Base-by-base conservation (phyloP, 2,888 invertebrate species). In the Schizaphis graminum region DNA sequence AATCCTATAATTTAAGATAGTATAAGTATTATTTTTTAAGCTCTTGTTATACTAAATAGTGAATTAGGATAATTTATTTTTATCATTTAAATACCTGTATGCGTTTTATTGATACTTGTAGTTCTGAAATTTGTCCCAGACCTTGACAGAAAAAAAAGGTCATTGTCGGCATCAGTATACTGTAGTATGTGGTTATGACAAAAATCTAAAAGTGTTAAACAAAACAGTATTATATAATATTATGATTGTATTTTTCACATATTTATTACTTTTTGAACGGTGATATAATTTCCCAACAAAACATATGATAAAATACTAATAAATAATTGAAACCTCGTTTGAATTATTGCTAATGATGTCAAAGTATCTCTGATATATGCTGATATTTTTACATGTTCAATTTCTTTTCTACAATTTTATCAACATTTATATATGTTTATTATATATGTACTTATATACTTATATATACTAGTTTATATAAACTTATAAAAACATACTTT, bases 181-280 rank as follows among this genome's bases (percentile, higher is more conserved):
- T 98, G 96, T 98, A 99, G 96, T 98, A 98, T 21, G 98, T 98
- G n/a, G 98, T 97, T 90, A 98, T 97, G 94, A 98, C 98, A 96
- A 98, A 99, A n/a, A 94, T 44, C 85, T 84, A 96, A 84, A 56
- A 28, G 26, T 67, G 3, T 24, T 53, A 35, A 53, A 88, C 41
- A 44, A 44, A 44, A 44, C 1, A 44, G 41, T 35, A 53, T 44
- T 8, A 41, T 53, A 35, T 24, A 3, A 13, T 26, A 10, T 10
- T 35, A 35, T 8, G 24, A 56, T 53, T 10, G 4, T 56, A 4
- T 24, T n/a, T 3, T 35, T 35, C 16, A 21, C 35, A n/a, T 8
- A 47, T 44, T 49, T 11, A 67, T 96, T 96, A 97, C 98, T 95
- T 97, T 97, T 95, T 97, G 97, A 0, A 98, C 97, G 0, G 97